Percentiles rank a stretch among this genome's conserved stretches.
These are phyloP conservation scores for Jaculus jaculus DNA, from an alignment of 2,113 vertebrate genomes.

Conservation along the genomic window DNA sequence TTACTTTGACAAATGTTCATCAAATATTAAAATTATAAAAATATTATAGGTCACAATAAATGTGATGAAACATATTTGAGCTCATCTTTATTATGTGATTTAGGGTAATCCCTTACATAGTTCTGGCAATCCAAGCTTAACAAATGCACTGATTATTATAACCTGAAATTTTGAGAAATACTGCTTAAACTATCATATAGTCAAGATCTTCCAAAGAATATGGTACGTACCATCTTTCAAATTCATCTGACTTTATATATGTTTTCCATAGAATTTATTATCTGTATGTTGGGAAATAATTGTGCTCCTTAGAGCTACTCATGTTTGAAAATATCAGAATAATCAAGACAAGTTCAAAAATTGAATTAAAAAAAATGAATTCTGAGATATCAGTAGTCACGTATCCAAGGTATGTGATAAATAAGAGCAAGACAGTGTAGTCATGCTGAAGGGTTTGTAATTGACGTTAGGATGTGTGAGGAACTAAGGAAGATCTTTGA, in stretches of 20 bases:
- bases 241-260: neutral
- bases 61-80: neutral
- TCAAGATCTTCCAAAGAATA: neutral
- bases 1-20: neutral
- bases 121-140: neutral
- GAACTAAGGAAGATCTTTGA: neutral
- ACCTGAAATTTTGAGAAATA: neutral
- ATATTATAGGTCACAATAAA: neutral
- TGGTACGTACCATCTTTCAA: neutral
- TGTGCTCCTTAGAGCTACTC: neutral
- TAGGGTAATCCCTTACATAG: neutral
- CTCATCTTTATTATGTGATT: neutral
- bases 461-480: neutral
- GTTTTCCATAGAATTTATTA: neutral
- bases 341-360: neutral
- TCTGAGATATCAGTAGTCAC: neutral
- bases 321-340: neutral
- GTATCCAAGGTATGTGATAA: neutral
- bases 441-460: neutral
- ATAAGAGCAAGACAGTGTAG: neutral
- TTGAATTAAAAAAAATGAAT: too few species aligned
- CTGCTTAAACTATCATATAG: neutral
- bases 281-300: neutral
- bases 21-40: slow-evolving; percentile 25
- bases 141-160: neutral